phyloP scores from a whole-genome alignment of 2,888 invertebrate genomes.

The Lottia gigantea region DNA sequence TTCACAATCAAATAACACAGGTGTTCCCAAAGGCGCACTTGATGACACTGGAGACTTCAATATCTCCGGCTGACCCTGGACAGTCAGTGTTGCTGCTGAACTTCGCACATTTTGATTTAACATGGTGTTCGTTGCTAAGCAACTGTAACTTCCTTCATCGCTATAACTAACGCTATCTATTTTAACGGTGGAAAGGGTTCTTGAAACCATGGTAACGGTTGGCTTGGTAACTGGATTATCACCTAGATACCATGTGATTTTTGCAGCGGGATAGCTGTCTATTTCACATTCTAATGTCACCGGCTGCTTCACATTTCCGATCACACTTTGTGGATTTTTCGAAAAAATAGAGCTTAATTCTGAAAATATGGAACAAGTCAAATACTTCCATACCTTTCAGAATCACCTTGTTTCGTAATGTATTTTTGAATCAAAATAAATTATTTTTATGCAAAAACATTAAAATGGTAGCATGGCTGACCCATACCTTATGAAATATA shows the following conservation, averaged over 20 bases:
- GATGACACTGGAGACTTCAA: not conserved
- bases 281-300: not conserved
- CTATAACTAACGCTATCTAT: not conserved
- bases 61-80: constrained; percentile 12
- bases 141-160: constrained; percentile 15
- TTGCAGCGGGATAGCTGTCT: constrained; percentile 2
- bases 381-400: no score
- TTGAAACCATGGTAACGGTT: constrained; percentile 1
- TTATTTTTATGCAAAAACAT: no score
- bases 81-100: not conserved
- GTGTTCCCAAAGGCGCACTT: not conserved
- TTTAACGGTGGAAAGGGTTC: not conserved
- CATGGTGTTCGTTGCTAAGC: not conserved
- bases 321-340: not conserved
- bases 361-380: no score
- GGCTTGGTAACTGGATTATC: not conserved
- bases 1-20: constrained; percentile 15
- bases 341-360: not conserved
- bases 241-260: constrained; percentile 11
- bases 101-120: not conserved
- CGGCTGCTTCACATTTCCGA: not conserved
- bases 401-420: no score
- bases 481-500: no score
- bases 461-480: no score
- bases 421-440: no score